Base-by-base conservation (phyloP, 2,888 invertebrate genomes). In the Clitarchus hookeri region DNA sequence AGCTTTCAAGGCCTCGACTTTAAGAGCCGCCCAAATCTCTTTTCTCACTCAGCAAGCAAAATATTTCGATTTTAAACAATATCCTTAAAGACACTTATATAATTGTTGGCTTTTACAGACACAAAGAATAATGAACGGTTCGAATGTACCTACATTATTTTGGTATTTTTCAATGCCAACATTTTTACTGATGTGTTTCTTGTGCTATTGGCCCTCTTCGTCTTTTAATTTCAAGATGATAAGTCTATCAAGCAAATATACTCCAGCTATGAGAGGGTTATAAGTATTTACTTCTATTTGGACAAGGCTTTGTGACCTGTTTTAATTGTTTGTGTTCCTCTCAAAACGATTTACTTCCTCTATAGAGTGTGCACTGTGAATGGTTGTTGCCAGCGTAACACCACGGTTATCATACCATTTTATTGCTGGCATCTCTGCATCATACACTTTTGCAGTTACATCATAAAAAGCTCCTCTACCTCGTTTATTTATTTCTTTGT, bases 231-330 rank as follows among this genome's bases (percentile, higher is more conserved):
- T 82, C 19, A 23, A 36, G 36, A 0, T 82, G 19, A 87, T 86
- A 19, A 86, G 84, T 6, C 84, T 86, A 87, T 87, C 87, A 83
- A 86, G 26, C 36, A 85, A 44, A 79, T 85, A 6, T 6, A 85
- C 85, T 23, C 85, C 83, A 12, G 44, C 80, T 83, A 85, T 85
- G 44, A 85, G 78, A 25, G 9, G 27, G 23, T 85, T 85, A 82
- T 85, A 80, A 23, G 36, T 36, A 6, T 27, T n/a, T n/a, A 85
- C 27, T 44, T 25, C 19, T 27, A n/a, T n/a, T 44, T 16, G 85
- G 85, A 12, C 48, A 79, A 53, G 1, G n/a, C 11, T 65, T 0
- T 53, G 26, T 44, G 0, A 85, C 53, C n/a, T n/a, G n/a, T n/a
- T n/a, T 11, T 23, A n/a, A 23, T 12, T 48, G 12, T 27, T 82